phyloP scores from a whole-genome alignment of 2,113 vertebrate genomes.

The Corythoichthys intestinalis region DNA sequence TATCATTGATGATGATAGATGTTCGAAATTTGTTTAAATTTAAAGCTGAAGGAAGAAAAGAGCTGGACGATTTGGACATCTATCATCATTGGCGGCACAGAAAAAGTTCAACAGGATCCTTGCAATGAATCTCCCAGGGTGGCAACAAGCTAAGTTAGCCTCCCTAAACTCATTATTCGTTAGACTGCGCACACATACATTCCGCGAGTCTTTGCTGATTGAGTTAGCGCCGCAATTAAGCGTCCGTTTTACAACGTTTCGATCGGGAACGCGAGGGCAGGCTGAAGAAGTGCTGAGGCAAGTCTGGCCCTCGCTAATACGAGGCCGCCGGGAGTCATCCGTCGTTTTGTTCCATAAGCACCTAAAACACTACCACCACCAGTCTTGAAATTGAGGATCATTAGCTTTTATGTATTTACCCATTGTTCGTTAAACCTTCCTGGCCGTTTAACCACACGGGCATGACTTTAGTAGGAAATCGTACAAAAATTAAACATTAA shows the following conservation, averaged over 20 bases:
- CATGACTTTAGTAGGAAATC: not conserved
- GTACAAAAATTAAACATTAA: not conserved
- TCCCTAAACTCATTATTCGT: constrained; percentile 53
- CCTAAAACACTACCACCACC: not conserved
- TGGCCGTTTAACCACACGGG: not conserved
- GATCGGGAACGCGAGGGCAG: constrained; percentile 55
- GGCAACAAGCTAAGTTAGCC: constrained; percentile 25
- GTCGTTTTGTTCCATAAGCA: not conserved
- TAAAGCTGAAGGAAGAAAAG: no score
- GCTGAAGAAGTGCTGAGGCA: constrained; percentile 58
- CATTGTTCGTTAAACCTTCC: not conserved
- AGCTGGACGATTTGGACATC: no score
- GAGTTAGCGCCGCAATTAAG: constrained; percentile 63
- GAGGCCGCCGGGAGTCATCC: constrained; percentile 42
- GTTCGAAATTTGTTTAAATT: no score
- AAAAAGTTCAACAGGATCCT: not conserved
- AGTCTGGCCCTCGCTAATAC: constrained; percentile 14
- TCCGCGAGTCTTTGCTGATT: constrained; percentile 54
- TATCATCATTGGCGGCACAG: no score
- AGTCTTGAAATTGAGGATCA: constrained; percentile 4
- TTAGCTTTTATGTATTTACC: constrained; percentile 6
- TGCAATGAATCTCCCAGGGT: not conserved
- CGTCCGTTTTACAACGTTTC: constrained; percentile 51
- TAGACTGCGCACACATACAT: constrained; percentile 12
- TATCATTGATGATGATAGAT: no score